Percentiles rank a stretch among this genome's conserved stretches.
These are phyloP conservation scores for Zaprionus inermis DNA, from an alignment of 1,140 invertebrate genomes.

Conservation along the genomic window DNA sequence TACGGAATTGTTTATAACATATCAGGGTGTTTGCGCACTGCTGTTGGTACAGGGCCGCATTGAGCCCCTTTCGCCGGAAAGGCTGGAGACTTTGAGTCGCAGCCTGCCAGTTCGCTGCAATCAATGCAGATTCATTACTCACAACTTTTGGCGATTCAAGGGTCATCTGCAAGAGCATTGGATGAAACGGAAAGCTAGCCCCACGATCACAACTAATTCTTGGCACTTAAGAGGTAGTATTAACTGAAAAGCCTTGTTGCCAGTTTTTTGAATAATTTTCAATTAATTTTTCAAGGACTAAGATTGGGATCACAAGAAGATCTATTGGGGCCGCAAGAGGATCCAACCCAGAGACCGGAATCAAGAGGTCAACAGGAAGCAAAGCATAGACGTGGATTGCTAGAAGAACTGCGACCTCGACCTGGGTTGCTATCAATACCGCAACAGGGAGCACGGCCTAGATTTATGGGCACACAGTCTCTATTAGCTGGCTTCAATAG, in stretches of 20 bases:
- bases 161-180: constrained; percentile 55
- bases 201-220: background rate
- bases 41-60: constrained; percentile 38
- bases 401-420: background rate
- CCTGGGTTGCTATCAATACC: too few relatives aligned
- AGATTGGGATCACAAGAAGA: background rate
- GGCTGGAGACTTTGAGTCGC: constrained; percentile 16
- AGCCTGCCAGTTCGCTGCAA: constrained; percentile 44
- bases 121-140: constrained; percentile 51
- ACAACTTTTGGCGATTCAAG: constrained; percentile 36
- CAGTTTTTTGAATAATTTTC: background rate
- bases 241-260: background rate
- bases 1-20: constrained; percentile 57
- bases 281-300: background rate
- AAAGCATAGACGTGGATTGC: too few relatives aligned
- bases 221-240: background rate
- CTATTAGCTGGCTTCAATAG: background rate
- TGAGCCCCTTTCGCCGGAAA: constrained; percentile 44
- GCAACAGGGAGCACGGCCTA: background rate
- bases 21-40: constrained; percentile 31
- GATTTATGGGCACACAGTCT: background rate
- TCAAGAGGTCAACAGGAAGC: background rate
- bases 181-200: constrained; percentile 18
- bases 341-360: background rate
- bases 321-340: background rate